Base-by-base conservation (phyloP, 2,113 vertebrate species). In the Ceuthmochares aereus region DNA sequence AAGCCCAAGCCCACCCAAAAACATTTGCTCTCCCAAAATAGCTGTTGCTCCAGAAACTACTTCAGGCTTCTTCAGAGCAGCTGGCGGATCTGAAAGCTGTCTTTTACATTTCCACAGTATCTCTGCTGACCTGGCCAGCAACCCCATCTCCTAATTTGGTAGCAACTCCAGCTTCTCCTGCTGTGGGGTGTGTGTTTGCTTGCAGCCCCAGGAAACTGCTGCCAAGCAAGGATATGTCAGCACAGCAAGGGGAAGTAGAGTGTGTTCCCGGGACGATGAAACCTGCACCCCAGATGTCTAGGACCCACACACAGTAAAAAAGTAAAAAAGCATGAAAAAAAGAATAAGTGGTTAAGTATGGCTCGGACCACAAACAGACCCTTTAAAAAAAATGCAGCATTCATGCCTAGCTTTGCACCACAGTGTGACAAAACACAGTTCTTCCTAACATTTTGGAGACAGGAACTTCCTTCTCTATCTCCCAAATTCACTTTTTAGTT, bases 121-220 rank as follows among this genome's bases (percentile, higher is more conserved):
- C 90, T 83, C 68, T 68, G n/a, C 64, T 81, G 79, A 93, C 68
- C 76, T 49, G 84, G 56, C 37, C 90, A 94, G 79, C 77, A 91
- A 74, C 16, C 37, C 34, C 0, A 2, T 68, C 93, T 93, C 96
- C 96, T 96, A 90, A 97, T 95, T 95, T 95, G 93, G 96, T 92
- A 96, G 93, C 64, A 51, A 86, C 83, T 58, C 88, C 89, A 72
- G 64, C 67, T 91, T 95, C 89, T 94, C 62, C 68, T 94, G 84
- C 77, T 29, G 36, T 29, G 59, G 40, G 62, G 40, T 79, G n/a
- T 12, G 8, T 94, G 62, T 63, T 87, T 93, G 58, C 82, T 69
- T 60, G 42, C 55, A 93, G 76, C 64, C 34, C 5, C 2, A 85
- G 72, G 82, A 88, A 86, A 60, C 43, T 14, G 68, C 78, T 88